Percentiles rank a stretch among this genome's conserved stretches.
Conservation (phyloP, 2,888 invertebrate genomes). For the Lordiphosa andalusiaca region DNA sequence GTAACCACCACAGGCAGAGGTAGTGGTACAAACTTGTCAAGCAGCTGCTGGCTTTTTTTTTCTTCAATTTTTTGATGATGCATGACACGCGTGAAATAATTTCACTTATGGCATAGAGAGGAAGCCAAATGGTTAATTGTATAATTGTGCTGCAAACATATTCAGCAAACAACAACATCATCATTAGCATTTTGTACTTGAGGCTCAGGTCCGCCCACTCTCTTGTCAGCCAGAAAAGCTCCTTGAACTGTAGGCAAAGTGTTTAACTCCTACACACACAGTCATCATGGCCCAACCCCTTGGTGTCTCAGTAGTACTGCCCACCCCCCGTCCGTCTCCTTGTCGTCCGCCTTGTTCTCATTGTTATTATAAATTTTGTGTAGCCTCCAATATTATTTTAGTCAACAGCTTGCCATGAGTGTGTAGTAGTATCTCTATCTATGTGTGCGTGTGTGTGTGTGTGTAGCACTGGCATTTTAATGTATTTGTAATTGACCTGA, state of each 20-base stretch:
- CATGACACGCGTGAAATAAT: conserved; percentile 66
- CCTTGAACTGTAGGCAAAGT: conserved; percentile 42
- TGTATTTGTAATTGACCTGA: conserved; percentile 80
- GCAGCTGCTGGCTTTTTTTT: conserved; percentile 15
- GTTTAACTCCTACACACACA: conserved; percentile 1
- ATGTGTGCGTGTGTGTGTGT: conserved; percentile 35
- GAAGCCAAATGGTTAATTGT: not conserved
- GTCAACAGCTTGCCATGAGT: conserved; percentile 60
- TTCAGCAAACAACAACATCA: conserved; percentile 8
- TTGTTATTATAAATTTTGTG: conserved; percentile 39
- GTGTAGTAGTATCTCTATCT: conserved; percentile 10
- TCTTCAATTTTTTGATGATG: conserved; percentile 36
- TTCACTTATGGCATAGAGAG: conserved; percentile 47
- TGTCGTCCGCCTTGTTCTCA: conserved; percentile 30
- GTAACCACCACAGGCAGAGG: conserved; percentile 39
- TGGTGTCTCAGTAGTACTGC: conserved; percentile 17
- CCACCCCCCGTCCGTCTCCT: conserved; percentile 28
- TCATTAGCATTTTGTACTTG: conserved; percentile 62
- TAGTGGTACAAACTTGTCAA: conserved; percentile 22
- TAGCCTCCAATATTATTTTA: conserved; percentile 76
- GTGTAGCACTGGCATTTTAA: conserved; percentile 71
- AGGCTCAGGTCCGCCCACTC: conserved; percentile 43
- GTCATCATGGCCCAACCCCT: conserved; percentile 15
- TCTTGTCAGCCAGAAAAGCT: conserved; percentile 15
- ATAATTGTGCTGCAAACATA: too few relatives aligned